A percentile compares a stretch with the other conserved stretches of the same genome.
Conservation (phyloP, 2,888 invertebrate genomes). For the Cheiracanthium punctorium region DNA sequence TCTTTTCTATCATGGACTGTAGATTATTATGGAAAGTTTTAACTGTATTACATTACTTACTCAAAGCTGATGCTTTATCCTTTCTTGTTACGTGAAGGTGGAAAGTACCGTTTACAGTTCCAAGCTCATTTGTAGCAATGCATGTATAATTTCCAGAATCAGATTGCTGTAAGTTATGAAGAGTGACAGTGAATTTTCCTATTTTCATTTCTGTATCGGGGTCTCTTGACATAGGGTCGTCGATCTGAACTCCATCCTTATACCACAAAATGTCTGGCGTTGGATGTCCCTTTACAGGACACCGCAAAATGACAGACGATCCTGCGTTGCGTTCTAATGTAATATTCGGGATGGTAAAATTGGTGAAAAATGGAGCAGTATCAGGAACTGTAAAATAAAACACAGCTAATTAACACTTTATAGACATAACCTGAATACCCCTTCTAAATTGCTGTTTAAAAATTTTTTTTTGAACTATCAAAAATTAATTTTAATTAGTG, state of each 20-base stretch:
- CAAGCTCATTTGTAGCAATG: slow-evolving; percentile 82
- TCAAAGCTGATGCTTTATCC: slow-evolving; percentile 6
- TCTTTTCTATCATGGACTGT: too few species aligned
- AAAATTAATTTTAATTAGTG: too few species aligned
- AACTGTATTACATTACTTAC: too few species aligned
- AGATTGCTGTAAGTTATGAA: slow-evolving; percentile 80
- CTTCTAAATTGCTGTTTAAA: too few species aligned
- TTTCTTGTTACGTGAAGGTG: slow-evolving; percentile 80
- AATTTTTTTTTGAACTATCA: too few species aligned
- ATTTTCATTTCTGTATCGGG: slow-evolving; percentile 29
- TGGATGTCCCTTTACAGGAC: slow-evolving; percentile 56
- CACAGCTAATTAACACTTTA: too few species aligned
- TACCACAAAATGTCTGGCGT: slow-evolving; percentile 43
- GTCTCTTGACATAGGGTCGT: slow-evolving; percentile 7
- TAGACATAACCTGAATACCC: too few species aligned
- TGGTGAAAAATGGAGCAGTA: slow-evolving; percentile 39
- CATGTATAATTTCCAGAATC: slow-evolving; percentile 85
- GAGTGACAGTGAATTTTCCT: slow-evolving; percentile 75
- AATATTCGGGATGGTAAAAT: slow-evolving; percentile 41
- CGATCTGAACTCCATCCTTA: slow-evolving; percentile 49
- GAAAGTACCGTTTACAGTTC: slow-evolving; percentile 82
- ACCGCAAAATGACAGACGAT: slow-evolving; percentile 35
- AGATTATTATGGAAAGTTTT: too few species aligned
- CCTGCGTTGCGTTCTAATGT: slow-evolving; percentile 32
- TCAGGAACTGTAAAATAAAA: slow-evolving; percentile 43